A percentile compares a stretch with the other conserved stretches of the same genome.
Conservation (phyloP, 2,113 vertebrate species). For the Dipodomys ordii region DNA sequence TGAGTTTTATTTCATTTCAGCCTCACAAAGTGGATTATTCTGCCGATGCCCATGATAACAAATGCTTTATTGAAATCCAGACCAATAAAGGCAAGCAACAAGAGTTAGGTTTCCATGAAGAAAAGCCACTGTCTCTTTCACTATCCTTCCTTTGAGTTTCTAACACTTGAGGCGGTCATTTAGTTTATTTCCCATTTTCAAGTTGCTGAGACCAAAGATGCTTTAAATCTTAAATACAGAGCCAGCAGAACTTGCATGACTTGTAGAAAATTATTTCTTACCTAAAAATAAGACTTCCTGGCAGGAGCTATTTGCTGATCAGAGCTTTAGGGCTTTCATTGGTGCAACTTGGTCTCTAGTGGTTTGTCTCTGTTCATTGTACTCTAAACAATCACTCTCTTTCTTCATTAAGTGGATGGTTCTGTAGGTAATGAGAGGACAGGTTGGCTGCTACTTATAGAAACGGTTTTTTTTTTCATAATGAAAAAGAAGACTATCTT, state of each 20-base stretch:
- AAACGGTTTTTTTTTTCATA: slow-evolving; percentile 64
- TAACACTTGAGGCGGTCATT: background rate
- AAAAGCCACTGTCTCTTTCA: background rate
- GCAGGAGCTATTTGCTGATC: slow-evolving; percentile 78
- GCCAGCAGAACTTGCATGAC: slow-evolving; percentile 72
- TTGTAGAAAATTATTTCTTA: slow-evolving; percentile 73
- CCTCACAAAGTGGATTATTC: slow-evolving; percentile 10
- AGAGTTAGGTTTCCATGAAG: background rate
- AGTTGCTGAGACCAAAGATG: slow-evolving; percentile 37
- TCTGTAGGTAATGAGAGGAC: slow-evolving; percentile 67
- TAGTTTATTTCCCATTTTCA: slow-evolving; percentile 58
- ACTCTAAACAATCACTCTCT: slow-evolving; percentile 57
- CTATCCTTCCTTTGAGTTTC: background rate
- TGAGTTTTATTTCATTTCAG: slow-evolving; percentile 4
- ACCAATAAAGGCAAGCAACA: background rate
- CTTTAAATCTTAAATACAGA: slow-evolving; percentile 71
- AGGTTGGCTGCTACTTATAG: slow-evolving; percentile 49
- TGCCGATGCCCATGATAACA: background rate
- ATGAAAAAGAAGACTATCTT: slow-evolving; percentile 64
- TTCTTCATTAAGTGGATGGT: slow-evolving; percentile 76
- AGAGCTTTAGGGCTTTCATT: slow-evolving; percentile 67
- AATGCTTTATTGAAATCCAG: slow-evolving; percentile 28
- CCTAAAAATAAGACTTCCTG: slow-evolving; percentile 82
- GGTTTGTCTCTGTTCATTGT: slow-evolving; percentile 60
- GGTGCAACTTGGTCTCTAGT: slow-evolving; percentile 68